phyloP scores from a whole-genome alignment of 2,113 vertebrate genomes.

The Amblyopsis rosae region DNA sequence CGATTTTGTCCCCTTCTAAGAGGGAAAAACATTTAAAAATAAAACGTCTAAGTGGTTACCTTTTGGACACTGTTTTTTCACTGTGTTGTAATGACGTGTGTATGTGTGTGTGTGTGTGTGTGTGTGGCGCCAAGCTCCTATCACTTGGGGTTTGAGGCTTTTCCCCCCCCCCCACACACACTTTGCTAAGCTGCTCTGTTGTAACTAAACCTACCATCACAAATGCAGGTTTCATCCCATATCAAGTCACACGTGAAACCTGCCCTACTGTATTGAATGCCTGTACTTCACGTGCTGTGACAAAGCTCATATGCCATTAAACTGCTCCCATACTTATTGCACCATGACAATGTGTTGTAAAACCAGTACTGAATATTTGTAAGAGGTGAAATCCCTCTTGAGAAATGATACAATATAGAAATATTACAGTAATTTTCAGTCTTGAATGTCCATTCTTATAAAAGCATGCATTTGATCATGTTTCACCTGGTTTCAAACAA shows the following conservation, averaged over 20 bases:
- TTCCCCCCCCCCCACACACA: slow-evolving; percentile 13
- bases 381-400: too few relatives aligned
- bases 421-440: too few relatives aligned
- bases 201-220: slow-evolving; percentile 19
- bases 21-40: slow-evolving; percentile 3
- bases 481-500: too few relatives aligned
- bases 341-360: slow-evolving; percentile 45
- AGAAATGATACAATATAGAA: too few relatives aligned
- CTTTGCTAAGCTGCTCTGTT: slow-evolving; percentile 34
- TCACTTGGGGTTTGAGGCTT: slow-evolving; percentile 30
- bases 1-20: slow-evolving; percentile 46
- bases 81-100: slow-evolving; percentile 53
- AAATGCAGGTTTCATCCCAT: not conserved
- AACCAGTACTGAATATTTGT: slow-evolving; percentile 35
- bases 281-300: slow-evolving; percentile 45
- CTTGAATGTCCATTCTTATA: too few relatives aligned
- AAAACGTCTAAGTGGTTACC: slow-evolving; percentile 42
- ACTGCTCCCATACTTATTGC: slow-evolving; percentile 45
- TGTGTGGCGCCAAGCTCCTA: slow-evolving; percentile 34
- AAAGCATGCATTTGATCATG: too few relatives aligned
- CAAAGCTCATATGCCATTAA: slow-evolving; percentile 48
- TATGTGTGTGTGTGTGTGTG: slow-evolving; percentile 50
- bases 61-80: slow-evolving; percentile 44
- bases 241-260: slow-evolving; percentile 19
- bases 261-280: slow-evolving; percentile 30